These are phyloP conservation scores for Parnassius smintheus DNA, from an alignment of 2,888 invertebrate genomes.

Conservation along the genomic window DNA sequence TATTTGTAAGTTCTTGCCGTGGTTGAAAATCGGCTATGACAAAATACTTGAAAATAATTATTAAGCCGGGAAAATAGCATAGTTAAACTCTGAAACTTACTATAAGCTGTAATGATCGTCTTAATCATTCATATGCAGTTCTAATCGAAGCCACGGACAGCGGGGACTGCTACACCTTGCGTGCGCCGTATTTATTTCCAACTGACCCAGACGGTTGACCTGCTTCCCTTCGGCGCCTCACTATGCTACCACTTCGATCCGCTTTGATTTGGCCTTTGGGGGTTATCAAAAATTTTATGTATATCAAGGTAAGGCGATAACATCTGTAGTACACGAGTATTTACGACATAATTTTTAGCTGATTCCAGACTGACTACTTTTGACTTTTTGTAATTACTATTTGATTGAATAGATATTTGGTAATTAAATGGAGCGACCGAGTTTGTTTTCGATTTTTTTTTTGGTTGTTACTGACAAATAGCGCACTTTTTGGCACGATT, in stretches of 20 bases:
- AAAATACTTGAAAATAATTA: too few species aligned
- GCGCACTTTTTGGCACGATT: too few species aligned
- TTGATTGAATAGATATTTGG: background rate
- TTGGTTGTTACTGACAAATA: too few species aligned
- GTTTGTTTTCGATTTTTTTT: too few species aligned
- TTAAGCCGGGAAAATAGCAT: too few species aligned
- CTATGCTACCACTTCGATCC: slow-evolving; percentile 25
- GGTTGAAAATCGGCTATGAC: too few species aligned
- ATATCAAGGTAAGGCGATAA: slow-evolving; percentile 22
- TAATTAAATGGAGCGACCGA: background rate
- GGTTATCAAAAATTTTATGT: slow-evolving; percentile 22
- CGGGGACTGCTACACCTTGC: slow-evolving; percentile 20
- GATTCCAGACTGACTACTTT: slow-evolving; percentile 8
- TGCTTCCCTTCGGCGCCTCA: slow-evolving; percentile 21
- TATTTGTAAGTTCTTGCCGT: too few species aligned
- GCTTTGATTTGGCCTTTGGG: slow-evolving; percentile 19
- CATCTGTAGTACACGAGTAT: slow-evolving; percentile 22
- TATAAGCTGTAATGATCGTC: background rate
- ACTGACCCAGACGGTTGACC: slow-evolving; percentile 32
- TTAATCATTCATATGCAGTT: background rate
- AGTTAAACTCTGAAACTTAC: too few species aligned
- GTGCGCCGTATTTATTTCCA: slow-evolving; percentile 26
- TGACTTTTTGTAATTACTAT: background rate
- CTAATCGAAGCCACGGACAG: background rate
- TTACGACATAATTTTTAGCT: slow-evolving; percentile 2